These are phyloP conservation scores for Pilophorus perplexus DNA, from an alignment of 2,888 invertebrate genomes.

Conservation along the genomic window DNA sequence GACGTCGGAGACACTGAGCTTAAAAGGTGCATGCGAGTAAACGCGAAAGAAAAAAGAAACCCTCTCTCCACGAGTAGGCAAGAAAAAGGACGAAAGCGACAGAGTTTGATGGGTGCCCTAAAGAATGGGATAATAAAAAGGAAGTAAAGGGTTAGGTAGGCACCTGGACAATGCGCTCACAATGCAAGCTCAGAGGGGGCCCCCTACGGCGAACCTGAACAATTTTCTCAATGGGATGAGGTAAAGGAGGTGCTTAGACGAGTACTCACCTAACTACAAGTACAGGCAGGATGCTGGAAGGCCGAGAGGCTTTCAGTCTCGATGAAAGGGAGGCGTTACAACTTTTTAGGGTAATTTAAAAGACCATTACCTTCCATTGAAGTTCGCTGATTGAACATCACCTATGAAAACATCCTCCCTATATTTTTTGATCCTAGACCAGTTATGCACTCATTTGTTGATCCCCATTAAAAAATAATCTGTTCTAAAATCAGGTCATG, in stretches of 20 bases:
- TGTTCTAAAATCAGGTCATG: too few relatives aligned
- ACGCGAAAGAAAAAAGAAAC: neutral
- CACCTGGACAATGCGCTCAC: slow-evolving; percentile 11
- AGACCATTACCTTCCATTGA: too few relatives aligned
- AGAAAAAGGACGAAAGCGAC: neutral
- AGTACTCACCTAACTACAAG: too few relatives aligned
- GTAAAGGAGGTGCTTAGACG: neutral
- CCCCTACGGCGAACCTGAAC: neutral
- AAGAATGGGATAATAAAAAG: slow-evolving; percentile 18
- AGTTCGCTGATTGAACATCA: too few relatives aligned
- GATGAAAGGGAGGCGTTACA: too few relatives aligned
- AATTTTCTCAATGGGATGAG: slow-evolving; percentile 12
- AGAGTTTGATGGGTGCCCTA: neutral
- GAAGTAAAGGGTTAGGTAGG: slow-evolving; percentile 11
- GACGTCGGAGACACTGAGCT: neutral
- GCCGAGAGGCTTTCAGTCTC: too few relatives aligned
- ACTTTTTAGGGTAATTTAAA: too few relatives aligned
- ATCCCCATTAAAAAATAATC: too few relatives aligned
- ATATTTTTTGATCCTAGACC: too few relatives aligned
- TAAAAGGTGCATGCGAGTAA: neutral
- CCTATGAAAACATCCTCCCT: too few relatives aligned
- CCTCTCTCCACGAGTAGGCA: neutral
- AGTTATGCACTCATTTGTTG: too few relatives aligned
- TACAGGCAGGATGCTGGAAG: too few relatives aligned
- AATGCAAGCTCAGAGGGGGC: slow-evolving; percentile 1